Evolutionary conservation across 1,140 invertebrate genomes (phyloP).

Genomic region (Euura saliciscinereae): DNA sequence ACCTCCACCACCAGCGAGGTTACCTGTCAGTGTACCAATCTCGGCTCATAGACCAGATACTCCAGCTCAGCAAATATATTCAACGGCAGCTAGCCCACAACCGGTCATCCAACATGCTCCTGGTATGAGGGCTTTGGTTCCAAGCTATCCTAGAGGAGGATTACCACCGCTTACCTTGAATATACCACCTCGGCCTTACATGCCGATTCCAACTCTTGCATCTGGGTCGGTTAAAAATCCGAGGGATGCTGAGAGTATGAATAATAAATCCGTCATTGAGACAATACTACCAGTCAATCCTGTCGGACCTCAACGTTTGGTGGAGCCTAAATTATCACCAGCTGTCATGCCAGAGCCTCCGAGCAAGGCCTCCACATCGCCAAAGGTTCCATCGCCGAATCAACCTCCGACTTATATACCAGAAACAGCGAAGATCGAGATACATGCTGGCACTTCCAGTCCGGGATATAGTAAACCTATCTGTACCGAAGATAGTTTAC

Average conservation of each 20-base stretch:
- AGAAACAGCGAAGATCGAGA: constrained; percentile 56
- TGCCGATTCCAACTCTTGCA: constrained; percentile 48
- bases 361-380: constrained; percentile 54
- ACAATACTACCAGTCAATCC: constrained; percentile 49
- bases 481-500: constrained; percentile 23
- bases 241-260: constrained; percentile 29
- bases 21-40: constrained; percentile 48
- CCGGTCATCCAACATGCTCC: constrained; percentile 57
- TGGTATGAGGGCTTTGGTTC: constrained; percentile 49
- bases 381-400: constrained; percentile 56
- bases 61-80: constrained; percentile 49
- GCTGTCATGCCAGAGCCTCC: constrained; percentile 48
- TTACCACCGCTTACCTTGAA: constrained; percentile 52
- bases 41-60: constrained; percentile 45
- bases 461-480: constrained; percentile 41
- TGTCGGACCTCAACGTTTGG: constrained; percentile 41
- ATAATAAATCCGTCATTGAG: constrained; percentile 52
- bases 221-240: constrained; percentile 40
- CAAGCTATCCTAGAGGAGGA: constrained; percentile 51
- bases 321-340: constrained; percentile 54
- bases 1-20: constrained; percentile 37
- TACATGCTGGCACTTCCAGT: constrained; percentile 45
- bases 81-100: constrained; percentile 51
- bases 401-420: constrained; percentile 57
- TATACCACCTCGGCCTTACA: constrained; percentile 53